A percentile compares a stretch with the other conserved stretches of the same genome.
These are phyloP conservation scores for Crotalus viridis DNA, from an alignment of 2,113 vertebrate species.

Conservation along the genomic window DNA sequence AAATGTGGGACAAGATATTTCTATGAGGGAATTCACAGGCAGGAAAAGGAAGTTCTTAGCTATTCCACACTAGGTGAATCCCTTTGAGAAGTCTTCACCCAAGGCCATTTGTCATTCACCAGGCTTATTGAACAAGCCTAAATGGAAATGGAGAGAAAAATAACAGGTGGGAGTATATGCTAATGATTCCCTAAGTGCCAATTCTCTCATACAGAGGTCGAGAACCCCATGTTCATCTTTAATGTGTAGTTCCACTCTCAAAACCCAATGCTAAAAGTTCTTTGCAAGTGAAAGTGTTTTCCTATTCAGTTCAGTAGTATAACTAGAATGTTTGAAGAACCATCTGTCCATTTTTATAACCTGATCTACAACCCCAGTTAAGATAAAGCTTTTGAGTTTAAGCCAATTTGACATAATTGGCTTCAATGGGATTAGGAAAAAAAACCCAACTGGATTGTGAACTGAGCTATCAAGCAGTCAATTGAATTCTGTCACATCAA, in stretches of 20 bases:
- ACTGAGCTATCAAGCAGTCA: conserved; percentile 29
- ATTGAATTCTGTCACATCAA: conserved; percentile 38
- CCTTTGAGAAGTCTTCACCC: not conserved
- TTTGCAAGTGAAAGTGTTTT: not conserved
- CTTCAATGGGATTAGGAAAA: not conserved
- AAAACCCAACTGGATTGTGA: not conserved
- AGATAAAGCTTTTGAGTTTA: conserved; percentile 7
- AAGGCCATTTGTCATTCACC: not conserved
- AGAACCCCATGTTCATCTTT: not conserved
- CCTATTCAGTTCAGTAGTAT: conserved; percentile 1
- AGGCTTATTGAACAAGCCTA: not conserved
- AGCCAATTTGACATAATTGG: conserved; percentile 16
- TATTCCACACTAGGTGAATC: not conserved
- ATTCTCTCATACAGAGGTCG: not conserved
- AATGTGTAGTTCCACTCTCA: not conserved
- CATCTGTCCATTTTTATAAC: not conserved
- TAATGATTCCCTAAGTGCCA: not conserved
- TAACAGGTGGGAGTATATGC: not conserved
- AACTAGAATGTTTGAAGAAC: not conserved
- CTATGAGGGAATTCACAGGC: not conserved
- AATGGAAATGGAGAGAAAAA: not conserved
- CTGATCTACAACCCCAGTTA: conserved; percentile 10
- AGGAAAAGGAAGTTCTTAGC: not conserved
- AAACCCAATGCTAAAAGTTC: not conserved
- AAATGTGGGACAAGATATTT: not conserved